phyloP scores from a whole-genome alignment of 1,140 invertebrate genomes.

The Bombus turneri region DNA sequence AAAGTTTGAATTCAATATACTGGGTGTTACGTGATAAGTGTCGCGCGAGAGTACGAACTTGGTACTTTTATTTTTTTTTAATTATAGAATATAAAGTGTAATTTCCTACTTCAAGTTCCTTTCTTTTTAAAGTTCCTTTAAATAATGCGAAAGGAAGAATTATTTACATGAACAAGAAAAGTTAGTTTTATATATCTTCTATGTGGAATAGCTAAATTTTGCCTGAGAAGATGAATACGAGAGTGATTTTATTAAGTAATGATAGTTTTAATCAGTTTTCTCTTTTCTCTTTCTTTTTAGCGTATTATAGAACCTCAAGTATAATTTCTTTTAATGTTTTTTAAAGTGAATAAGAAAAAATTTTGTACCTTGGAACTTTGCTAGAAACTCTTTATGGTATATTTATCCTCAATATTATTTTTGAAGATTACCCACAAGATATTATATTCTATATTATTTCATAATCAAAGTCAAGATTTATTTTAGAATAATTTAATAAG shows the following conservation, averaged over 20 bases:
- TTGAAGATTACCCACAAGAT: too few species aligned
- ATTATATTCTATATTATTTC: not conserved
- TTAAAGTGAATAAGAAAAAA: too few species aligned
- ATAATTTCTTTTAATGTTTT: too few species aligned
- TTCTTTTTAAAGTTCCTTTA: not conserved
- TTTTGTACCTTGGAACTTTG: not conserved
- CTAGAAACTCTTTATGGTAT: not conserved
- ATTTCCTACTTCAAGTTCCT: not conserved
- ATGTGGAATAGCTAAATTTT: too few species aligned
- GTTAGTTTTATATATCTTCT: not conserved
- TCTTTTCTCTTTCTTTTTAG: too few species aligned
- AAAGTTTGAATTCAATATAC: slow-evolving; percentile 25
- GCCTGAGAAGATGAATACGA: too few species aligned
- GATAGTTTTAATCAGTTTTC: too few species aligned
- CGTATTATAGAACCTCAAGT: too few species aligned
- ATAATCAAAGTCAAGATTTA: too few species aligned
- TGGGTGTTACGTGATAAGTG: not conserved
- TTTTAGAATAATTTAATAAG: not conserved
- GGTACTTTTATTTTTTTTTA: not conserved
- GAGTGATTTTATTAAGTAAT: too few species aligned
- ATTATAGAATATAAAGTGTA: not conserved
- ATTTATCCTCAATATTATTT: too few species aligned
- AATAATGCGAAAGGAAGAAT: not conserved
- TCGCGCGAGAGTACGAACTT: not conserved
- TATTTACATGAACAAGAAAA: not conserved